Conservation (phyloP, 2,113 vertebrate species). For the Syrmaticus mikado region DNA sequence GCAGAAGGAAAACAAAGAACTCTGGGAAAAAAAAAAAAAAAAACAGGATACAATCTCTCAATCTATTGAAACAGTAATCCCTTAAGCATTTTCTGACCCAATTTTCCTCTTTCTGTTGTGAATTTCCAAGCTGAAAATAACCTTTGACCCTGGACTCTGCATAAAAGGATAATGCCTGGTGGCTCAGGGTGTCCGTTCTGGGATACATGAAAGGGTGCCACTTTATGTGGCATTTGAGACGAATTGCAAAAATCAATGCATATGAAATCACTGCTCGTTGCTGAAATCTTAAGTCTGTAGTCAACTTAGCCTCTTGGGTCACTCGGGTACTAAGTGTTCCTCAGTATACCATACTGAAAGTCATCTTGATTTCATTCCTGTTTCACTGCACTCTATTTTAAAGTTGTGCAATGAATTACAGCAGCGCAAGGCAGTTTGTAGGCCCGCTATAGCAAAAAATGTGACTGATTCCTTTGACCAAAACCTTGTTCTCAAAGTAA, state of each 20-base stretch:
- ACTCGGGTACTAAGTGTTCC: not conserved
- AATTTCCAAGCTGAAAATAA: not conserved
- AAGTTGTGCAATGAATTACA: not conserved
- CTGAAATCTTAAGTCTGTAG: not conserved
- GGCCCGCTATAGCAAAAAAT: not conserved
- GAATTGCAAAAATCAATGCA: not conserved
- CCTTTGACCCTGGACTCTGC: not conserved
- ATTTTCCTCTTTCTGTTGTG: slow-evolving; percentile 13
- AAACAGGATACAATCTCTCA: not conserved
- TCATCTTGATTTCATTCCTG: not conserved
- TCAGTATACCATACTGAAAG: not conserved
- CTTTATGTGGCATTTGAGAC: not conserved
- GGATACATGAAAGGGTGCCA: not conserved
- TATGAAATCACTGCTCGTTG: not conserved
- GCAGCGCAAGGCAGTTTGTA: rapidly evolving
- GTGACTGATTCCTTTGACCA: not conserved
- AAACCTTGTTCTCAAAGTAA: not conserved
- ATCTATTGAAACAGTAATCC: not conserved
- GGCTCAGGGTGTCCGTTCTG: not conserved
- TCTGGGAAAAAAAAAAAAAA: not conserved
- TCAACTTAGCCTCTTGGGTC: not conserved
- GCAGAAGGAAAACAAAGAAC: not conserved
- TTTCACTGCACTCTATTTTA: not conserved
- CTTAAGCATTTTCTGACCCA: slow-evolving; percentile 14
- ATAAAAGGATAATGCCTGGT: not conserved